Evolutionary conservation across 2,888 invertebrate species (phyloP).

Genomic region (Amorpha juglandis): DNA sequence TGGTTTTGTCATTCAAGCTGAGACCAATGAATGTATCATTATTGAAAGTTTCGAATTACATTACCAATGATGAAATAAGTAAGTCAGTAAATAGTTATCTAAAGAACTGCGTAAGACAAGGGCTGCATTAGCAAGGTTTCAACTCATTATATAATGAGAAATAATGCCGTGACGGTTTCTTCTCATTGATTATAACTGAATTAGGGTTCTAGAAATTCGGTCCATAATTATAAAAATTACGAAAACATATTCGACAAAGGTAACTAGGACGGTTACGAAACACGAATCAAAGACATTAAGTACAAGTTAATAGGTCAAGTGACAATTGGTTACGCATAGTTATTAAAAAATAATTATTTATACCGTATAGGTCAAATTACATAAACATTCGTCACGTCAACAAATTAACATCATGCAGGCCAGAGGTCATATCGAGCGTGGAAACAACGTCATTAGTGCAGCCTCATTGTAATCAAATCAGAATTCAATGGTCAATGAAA

Average conservation of each 20-base stretch:
- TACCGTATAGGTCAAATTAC: conserved; percentile 16
- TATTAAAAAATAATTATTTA: conserved; percentile 13
- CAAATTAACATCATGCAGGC: conserved; percentile 11
- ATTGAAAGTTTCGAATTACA: background rate
- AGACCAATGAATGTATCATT: no score
- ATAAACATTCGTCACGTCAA: conserved; percentile 12
- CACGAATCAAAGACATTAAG: background rate
- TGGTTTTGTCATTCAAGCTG: no score
- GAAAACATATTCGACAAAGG: conserved; percentile 1
- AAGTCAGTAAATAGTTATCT: background rate
- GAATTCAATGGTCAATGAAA: conserved; percentile 68
- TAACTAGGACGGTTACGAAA: conserved; percentile 16
- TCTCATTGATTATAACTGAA: background rate
- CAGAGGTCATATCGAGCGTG: conserved; percentile 3
- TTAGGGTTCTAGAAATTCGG: background rate
- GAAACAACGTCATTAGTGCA: conserved; percentile 35
- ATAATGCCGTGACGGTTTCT: background rate
- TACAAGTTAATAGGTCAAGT: conserved; percentile 2
- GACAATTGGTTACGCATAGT: conserved; percentile 5
- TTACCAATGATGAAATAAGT: background rate
- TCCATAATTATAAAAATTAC: background rate
- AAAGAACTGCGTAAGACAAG: background rate
- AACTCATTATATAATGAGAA: conserved; percentile 1
- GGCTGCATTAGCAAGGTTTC: background rate
- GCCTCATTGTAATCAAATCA: conserved; percentile 67